Conservation (phyloP, 2,113 vertebrate species). For the Xyrauchen texanus region DNA sequence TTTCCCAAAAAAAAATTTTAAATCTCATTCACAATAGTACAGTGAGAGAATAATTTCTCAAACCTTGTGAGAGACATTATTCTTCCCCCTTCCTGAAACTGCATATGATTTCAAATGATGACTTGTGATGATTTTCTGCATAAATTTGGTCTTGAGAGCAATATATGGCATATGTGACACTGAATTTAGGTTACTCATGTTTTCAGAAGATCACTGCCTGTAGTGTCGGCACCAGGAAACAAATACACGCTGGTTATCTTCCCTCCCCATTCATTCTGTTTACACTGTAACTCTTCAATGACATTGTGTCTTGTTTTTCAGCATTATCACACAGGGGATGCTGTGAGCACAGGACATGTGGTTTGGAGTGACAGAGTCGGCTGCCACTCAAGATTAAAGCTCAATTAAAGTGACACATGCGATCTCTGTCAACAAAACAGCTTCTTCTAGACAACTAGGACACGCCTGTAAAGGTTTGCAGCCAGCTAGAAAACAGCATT, state of each 20-base stretch:
- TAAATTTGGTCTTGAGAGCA: neutral
- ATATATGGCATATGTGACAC: conserved; percentile 18
- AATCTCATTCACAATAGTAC: too few relatives aligned
- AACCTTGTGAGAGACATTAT: neutral
- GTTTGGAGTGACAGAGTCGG: conserved; percentile 17
- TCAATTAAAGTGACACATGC: conserved; percentile 25
- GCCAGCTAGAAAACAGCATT: neutral
- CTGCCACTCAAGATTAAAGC: conserved; percentile 37
- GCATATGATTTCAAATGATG: neutral
- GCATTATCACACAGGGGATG: conserved; percentile 37
- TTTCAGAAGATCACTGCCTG: conserved; percentile 9
- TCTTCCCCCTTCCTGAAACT: neutral
- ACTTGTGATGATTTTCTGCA: conserved; percentile 2
- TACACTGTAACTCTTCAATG: conserved; percentile 27
- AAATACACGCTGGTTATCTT: conserved; percentile 28
- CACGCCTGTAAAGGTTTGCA: neutral
- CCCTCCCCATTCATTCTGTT: conserved; percentile 18
- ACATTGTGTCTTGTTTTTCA: conserved; percentile 25
- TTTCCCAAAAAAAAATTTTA: too few relatives aligned
- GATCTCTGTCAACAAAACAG: conserved; percentile 14
- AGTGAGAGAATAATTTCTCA: too few relatives aligned
- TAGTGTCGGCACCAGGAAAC: conserved; percentile 1
- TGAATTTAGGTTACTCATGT: conserved; percentile 4
- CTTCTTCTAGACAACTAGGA: neutral
- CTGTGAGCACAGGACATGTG: neutral